Evolutionary conservation across 2,888 invertebrate species (phyloP), one percentile per base, ranked within the genome.

Genomic region (Coelinius sp.): DNA sequence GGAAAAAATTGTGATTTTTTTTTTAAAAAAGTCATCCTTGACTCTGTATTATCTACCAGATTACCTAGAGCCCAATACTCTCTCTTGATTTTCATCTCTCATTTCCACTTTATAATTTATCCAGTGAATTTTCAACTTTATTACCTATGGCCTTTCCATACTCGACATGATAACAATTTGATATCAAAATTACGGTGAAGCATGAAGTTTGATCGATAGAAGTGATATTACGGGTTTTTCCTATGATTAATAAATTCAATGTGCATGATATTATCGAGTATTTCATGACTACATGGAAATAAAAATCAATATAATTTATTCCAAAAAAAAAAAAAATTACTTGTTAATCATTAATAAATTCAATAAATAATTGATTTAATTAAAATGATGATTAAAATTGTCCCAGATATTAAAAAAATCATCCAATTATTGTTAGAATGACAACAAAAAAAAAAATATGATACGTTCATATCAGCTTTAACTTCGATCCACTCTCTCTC

Each of bases 171-270:
- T 5, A 10, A 53, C 5, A 4, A 31, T 20, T 14, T 7, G 8
- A 20, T 17, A 59, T 27, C 20, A 6, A 35, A 59, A 56, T 25
- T 31, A 56, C 31, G 59, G 17, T 35, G 17, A 35, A 59, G 20
- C 31, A 59, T 31, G 31, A 59, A 59, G 31, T 59, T 59, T 31
- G 31, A 59, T 59, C 35, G 31, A 59, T 59, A 17, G 31, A 59
- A 12, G 10, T 10, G 27, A 14, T 17, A 59, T 7, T 31, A 17
- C 17, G n/a, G 41, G 6, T n/a, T 41, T 41, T 41, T 41, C 41
- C 41, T n/a, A 17, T 17, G 46, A 49, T 49, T 49, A 49, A 49
- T 17, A 31, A 59, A 59, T 31, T 35, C 17, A 7, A 49, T 49
- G 31, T 8, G 46, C 17, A 49, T 20, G 1, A 49, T 20, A 49